Conservation (phyloP, 1,140 invertebrate species). For the Drosophila nigromelanica region DNA sequence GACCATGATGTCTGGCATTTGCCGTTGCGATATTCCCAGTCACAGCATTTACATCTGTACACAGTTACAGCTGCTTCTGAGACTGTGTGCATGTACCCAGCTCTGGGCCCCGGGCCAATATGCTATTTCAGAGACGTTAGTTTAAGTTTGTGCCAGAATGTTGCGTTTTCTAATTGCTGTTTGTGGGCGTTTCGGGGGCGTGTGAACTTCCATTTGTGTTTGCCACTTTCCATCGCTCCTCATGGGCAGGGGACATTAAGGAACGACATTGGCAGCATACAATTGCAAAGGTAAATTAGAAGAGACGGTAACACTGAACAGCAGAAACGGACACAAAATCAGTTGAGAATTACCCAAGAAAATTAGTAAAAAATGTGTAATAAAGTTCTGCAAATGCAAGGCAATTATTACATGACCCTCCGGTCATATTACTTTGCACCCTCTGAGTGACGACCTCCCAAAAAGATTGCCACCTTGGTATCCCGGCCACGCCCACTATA, state of each 20-base stretch:
- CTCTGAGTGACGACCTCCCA: too few relatives aligned
- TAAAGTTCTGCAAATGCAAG: too few relatives aligned
- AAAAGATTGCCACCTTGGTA: too few relatives aligned
- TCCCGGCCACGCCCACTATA: too few relatives aligned
- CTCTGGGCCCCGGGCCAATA: slow-evolving; percentile 62
- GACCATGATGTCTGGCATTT: slow-evolving; percentile 73
- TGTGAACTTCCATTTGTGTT: slow-evolving; percentile 27
- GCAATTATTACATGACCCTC: too few relatives aligned
- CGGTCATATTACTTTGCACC: too few relatives aligned
- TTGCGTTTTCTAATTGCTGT: slow-evolving; percentile 54
- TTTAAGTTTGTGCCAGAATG: slow-evolving; percentile 32
- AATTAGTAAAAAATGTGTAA: too few relatives aligned
- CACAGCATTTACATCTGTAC: slow-evolving; percentile 45
- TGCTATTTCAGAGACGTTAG: slow-evolving; percentile 45
- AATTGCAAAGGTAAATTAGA: slow-evolving; percentile 23
- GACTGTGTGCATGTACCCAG: slow-evolving; percentile 12
- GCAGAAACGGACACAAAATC: neutral
- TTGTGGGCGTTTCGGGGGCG: slow-evolving; percentile 46
- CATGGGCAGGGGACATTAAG: neutral
- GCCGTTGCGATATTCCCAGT: slow-evolving; percentile 44
- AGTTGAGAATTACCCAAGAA: neutral
- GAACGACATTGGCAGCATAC: slow-evolving; percentile 6
- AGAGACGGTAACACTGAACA: neutral
- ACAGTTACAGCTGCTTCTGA: neutral
- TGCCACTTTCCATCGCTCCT: slow-evolving; percentile 9